Evolutionary conservation across 2,888 invertebrate species (phyloP), one percentile per base, ranked within the genome.

Genomic region (Nomada goodeniana): DNA sequence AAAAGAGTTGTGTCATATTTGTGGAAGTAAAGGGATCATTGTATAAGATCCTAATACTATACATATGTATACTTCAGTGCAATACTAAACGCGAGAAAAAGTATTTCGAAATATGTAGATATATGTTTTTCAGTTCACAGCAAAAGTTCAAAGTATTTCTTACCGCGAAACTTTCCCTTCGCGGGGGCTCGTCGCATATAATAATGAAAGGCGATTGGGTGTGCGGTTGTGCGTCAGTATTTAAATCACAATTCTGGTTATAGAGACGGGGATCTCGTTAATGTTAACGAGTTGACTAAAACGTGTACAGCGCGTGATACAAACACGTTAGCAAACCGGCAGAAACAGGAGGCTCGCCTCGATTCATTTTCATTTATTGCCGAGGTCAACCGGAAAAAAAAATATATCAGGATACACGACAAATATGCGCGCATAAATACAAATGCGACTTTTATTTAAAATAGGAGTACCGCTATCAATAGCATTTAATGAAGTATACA

Each of bases 261-360:
- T 29, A 70, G 50, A 69, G 26, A 50, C 26, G 20, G n/a, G 26
- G 47, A 15, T 36, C 55, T 52, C 55, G 59, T 55, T 75, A 61
- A 64, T 68, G 67, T 42, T 61, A 60, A 79, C 57, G 50, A 61
- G 61, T 64, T 50, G 65, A 57, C 57, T 59, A 55, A 70, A 82
- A 63, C 73, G 65, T 61, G 63, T 18, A 0, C 10, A 47, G 20
- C 36, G 47, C 29, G 29, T 67, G 64, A 72, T 80, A 89, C 80
- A 83, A 89, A 87, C 85, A 91, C 90, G 90, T 73, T 90, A 91
- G 90, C 89, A 71, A 90, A 91, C 89, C 75, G 77, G 91, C 87
- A 86, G 69, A 87, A 90, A 89, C 82, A 76, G 87, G 88, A 89
- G 90, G 88, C 89, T 89, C 88, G 89, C 82, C 90, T 76, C 77